phyloP scores from a whole-genome alignment of 2,797 vertebrate species.

The Labeo calbasu region DNA sequence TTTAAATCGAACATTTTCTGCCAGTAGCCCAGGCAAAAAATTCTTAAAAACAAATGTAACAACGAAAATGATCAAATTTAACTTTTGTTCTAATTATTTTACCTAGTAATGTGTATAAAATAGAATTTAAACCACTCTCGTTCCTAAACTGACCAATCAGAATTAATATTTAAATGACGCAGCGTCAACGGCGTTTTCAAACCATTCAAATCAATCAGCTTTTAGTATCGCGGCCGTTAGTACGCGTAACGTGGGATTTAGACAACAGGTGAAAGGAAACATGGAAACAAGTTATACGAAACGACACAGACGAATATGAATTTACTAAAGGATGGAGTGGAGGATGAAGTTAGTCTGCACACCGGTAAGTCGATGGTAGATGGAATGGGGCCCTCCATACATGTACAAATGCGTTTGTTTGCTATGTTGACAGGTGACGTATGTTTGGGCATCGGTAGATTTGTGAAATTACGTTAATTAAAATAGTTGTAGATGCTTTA shows the following conservation, averaged over 20 bases:
- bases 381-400: constrained; percentile 20
- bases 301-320: background rate
- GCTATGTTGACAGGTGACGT: background rate
- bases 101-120: background rate
- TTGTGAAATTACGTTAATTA: background rate
- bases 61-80: background rate
- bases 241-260: background rate
- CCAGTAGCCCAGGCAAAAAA: background rate
- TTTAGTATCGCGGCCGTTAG: too few relatives aligned
- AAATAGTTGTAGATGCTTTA: background rate
- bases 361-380: background rate
- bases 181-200: background rate
- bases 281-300: background rate
- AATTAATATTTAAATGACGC: background rate
- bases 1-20: background rate
- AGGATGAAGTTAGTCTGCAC: background rate
- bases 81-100: background rate
- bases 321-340: background rate
- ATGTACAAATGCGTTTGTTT: background rate
- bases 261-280: background rate
- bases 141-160: background rate
- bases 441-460: too few relatives aligned
- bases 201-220: background rate
- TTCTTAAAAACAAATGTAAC: background rate
- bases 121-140: background rate